Evolutionary conservation across 2,113 vertebrate genomes (phyloP).

Genomic region (Ailuropoda melanoleuca): DNA sequence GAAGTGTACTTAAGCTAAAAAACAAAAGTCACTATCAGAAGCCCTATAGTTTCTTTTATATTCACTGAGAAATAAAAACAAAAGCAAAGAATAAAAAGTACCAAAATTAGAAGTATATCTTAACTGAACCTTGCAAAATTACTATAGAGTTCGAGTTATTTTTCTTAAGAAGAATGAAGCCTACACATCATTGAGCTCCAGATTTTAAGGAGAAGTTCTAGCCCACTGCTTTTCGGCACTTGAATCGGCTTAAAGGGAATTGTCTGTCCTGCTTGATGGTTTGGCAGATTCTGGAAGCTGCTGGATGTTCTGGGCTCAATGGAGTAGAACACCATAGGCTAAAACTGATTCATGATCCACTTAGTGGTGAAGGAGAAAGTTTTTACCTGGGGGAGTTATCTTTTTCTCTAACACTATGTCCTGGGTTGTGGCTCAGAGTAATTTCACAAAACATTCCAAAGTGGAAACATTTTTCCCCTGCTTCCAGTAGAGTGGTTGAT

Average conservation of each 20-base stretch:
- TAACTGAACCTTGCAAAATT: slow-evolving; percentile 45
- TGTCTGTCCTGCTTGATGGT: slow-evolving; percentile 67
- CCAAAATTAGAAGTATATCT: slow-evolving; percentile 42
- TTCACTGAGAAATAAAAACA: slow-evolving; percentile 33
- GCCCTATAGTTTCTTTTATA: not conserved
- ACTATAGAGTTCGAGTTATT: slow-evolving; percentile 48
- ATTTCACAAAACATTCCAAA: slow-evolving; percentile 32
- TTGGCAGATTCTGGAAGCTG: slow-evolving; percentile 65
- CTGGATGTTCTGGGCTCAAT: slow-evolving; percentile 65
- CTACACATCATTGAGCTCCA: slow-evolving; percentile 64
- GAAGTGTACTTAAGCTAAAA: not conserved
- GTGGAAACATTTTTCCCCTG: not conserved
- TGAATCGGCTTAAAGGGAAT: slow-evolving; percentile 73
- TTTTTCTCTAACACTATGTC: slow-evolving; percentile 15
- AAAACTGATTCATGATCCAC: slow-evolving; percentile 75
- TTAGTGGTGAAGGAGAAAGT: slow-evolving; percentile 53
- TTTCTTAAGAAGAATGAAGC: slow-evolving; percentile 69
- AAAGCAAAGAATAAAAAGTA: slow-evolving; percentile 15
- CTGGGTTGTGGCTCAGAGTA: slow-evolving; percentile 33
- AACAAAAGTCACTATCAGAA: not conserved
- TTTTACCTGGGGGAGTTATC: slow-evolving; percentile 46
- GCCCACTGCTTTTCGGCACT: slow-evolving; percentile 55
- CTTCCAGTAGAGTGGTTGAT: not conserved
- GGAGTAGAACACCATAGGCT: slow-evolving; percentile 64
- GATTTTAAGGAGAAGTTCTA: slow-evolving; percentile 69